A percentile compares a stretch with the other conserved stretches of the same genome.
Conservation (phyloP, 2,888 invertebrate genomes). For the Lepetodrilus schrolli region DNA sequence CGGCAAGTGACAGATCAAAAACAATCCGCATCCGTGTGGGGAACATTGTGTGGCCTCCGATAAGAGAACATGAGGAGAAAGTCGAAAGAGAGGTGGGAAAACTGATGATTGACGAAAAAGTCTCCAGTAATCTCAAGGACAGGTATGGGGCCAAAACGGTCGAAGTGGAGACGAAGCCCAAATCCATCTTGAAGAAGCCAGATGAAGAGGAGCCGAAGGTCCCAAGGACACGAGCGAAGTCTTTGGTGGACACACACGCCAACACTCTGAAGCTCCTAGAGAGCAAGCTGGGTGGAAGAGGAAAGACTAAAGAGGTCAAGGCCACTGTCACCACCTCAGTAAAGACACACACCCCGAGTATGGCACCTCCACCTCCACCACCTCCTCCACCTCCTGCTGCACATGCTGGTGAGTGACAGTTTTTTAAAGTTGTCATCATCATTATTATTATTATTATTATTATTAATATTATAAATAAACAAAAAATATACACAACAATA, state of each 20-base stretch:
- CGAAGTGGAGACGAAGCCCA: conserved; percentile 47
- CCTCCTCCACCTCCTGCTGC: conserved; percentile 35
- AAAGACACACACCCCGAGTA: conserved; percentile 5
- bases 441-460: too few species aligned
- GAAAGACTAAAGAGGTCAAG: conserved; percentile 25
- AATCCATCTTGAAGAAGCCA: conserved; percentile 46
- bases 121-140: conserved; percentile 57
- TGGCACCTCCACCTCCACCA: conserved; percentile 43
- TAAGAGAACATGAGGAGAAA: conserved; percentile 82
- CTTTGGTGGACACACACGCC: conserved; percentile 59
- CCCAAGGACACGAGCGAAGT: conserved; percentile 49
- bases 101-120: conserved; percentile 70
- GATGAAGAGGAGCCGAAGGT: conserved; percentile 25
- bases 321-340: conserved; percentile 32
- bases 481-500: too few species aligned
- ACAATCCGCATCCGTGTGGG: conserved; percentile 93
- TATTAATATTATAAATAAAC: too few species aligned
- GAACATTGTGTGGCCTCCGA: conserved; percentile 86
- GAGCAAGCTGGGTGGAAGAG: conserved; percentile 55
- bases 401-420: neutral
- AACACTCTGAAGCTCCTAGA: conserved; percentile 63
- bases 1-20: conserved; percentile 83
- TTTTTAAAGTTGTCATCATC: neutral
- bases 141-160: conserved; percentile 48
- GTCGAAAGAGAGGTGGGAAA: conserved; percentile 62